Base-by-base conservation (phyloP, 2,113 vertebrate genomes). In the Zootoca vivipara region DNA sequence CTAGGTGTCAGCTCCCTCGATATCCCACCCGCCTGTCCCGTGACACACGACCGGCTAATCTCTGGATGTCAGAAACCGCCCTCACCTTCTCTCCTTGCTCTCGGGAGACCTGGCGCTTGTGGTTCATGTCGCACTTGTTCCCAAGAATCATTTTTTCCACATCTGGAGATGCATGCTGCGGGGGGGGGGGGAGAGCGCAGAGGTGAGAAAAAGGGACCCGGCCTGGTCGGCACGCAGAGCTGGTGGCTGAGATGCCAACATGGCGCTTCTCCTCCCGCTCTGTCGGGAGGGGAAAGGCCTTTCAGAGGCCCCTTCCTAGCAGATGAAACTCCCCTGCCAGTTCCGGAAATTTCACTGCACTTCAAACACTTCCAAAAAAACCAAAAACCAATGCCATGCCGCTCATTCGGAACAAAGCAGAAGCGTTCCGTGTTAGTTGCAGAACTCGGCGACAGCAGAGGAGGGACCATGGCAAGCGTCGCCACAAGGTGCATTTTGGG, bases 101-200 rank as follows among this genome's bases (percentile, higher is more conserved):
- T 96, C 97, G 98, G 78, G 99, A 98, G 30, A 99, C 99, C 90
- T 99, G 99, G 87, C 99, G 97, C 95, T 99, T 99, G 94, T 99
- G 98, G 0, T 99, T 99, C 81, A 99, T 98, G 24, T 99, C 99
- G 80, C 99, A 99, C 92, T 99, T 99, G 94, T 99, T 99, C 9
- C 99, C 99, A 4, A 99, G 97, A 85, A 99, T 98, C 99, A 99
- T 99, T 95, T 99, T 99, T 89, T 99, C 98, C 1, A 99, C 99
- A 4, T 99, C 99, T 0, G 98, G 97, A 20, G 99, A 99, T 9
- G 99, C 99, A 13, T 99, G 99, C 99, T 99, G 90, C 9, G 89
- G 56, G 7, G 28, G 26, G 28, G 38, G 7, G 81, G n/a, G 24
- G 46, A 2, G 15, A n/a, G 30, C 13, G 2, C 82, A 15, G 46